phyloP scores from a whole-genome alignment of 2,797 vertebrate genomes.

The Oryzias sinensis region DNA sequence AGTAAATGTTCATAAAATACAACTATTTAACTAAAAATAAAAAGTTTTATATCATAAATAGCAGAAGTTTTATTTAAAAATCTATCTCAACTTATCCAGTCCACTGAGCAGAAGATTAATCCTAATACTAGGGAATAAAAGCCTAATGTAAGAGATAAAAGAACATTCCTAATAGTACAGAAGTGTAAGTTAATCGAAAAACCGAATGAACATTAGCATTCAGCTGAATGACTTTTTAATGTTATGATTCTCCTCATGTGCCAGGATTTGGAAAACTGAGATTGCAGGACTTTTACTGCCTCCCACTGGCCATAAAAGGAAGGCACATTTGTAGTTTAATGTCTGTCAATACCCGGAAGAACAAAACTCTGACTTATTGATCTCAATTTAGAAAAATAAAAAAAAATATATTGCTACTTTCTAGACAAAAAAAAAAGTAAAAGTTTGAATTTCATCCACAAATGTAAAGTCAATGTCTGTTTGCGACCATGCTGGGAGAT shows the following conservation, averaged over 20 bases:
- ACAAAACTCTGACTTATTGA: too few species aligned
- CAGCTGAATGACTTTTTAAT: constrained; percentile 32
- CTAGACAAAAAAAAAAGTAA: too few species aligned
- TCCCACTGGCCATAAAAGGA: constrained; percentile 50
- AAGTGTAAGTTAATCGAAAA: constrained; percentile 17
- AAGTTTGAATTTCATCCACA: too few species aligned
- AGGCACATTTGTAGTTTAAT: constrained; percentile 11
- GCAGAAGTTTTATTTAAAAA: too few species aligned
- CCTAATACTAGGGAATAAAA: too few species aligned
- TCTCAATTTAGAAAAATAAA: too few species aligned
- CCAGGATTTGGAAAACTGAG: constrained; percentile 12
- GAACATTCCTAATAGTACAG: not conserved
- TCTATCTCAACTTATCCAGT: too few species aligned
- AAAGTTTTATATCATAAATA: not conserved
- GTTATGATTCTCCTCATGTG: constrained; percentile 25
- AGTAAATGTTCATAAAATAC: not conserved
- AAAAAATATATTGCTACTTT: too few species aligned
- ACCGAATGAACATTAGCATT: constrained; percentile 2
- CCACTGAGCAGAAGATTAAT: too few species aligned
- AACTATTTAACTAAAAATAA: not conserved
- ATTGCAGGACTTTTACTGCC: constrained; percentile 54
- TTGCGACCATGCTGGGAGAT: too few species aligned
- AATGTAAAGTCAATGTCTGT: too few species aligned
- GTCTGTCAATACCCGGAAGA: not conserved
- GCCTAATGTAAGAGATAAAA: too few species aligned